Conservation (phyloP, 2,797 vertebrate genomes). For the Notamacropus eugenii region DNA sequence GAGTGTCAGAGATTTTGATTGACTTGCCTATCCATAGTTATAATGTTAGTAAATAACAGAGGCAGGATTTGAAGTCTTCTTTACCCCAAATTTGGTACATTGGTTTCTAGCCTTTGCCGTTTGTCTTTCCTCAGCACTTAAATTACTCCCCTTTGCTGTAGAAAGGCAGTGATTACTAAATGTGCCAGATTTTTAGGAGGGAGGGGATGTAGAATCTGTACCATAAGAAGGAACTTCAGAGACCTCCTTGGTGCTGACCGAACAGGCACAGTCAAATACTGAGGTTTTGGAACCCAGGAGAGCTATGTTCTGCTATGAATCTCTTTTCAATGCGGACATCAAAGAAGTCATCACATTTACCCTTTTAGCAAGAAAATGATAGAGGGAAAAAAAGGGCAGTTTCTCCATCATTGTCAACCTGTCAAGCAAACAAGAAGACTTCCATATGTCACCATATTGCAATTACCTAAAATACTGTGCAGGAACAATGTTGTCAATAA, state of each 20-base stretch:
- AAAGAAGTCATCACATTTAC: background rate
- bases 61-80: background rate
- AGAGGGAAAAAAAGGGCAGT: background rate
- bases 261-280: background rate
- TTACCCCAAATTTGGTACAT: background rate
- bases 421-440: background rate
- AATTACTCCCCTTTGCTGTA: background rate
- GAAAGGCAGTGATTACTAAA: conserved; percentile 30
- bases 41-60: background rate
- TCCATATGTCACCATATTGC: background rate
- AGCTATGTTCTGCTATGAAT: background rate
- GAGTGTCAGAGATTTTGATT: background rate
- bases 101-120: background rate
- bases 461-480: background rate
- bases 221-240: background rate
- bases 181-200: background rate
- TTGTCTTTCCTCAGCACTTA: background rate
- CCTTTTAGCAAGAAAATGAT: background rate
- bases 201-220: background rate
- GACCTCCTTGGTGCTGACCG: background rate
- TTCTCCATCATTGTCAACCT: background rate
- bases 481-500: background rate
- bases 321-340: background rate
- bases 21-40: background rate
- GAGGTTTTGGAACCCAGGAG: conserved; percentile 1